A percentile compares a stretch with the other conserved stretches of the same genome.
These are phyloP conservation scores for Lophotis ruficrista DNA, from an alignment of 2,113 vertebrate species.

Conservation along the genomic window DNA sequence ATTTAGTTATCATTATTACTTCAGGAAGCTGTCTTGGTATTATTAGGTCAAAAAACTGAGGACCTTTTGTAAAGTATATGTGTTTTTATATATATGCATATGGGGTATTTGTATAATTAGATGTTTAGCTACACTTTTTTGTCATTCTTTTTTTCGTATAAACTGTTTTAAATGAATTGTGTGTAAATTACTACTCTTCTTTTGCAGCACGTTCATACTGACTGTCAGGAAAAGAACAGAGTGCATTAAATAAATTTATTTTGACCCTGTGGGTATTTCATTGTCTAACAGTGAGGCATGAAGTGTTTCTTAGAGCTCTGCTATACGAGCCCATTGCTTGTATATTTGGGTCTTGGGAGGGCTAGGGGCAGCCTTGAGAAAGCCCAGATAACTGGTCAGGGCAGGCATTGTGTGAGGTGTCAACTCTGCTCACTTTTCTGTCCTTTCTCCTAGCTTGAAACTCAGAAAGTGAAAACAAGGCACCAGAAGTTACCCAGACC, in stretches of 20 bases:
- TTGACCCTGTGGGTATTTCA: not conserved
- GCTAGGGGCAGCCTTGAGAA: not conserved
- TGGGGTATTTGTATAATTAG: not conserved
- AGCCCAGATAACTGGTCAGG: not conserved
- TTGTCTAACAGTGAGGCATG: not conserved
- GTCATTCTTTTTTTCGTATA: not conserved
- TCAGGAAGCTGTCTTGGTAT: not conserved
- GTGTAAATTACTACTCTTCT: not conserved
- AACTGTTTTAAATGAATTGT: not conserved
- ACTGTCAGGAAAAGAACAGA: not conserved
- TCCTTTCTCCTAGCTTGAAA: not conserved
- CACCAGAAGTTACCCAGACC: not conserved
- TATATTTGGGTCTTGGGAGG: not conserved
- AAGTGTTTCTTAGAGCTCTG: not conserved
- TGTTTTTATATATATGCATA: not conserved
- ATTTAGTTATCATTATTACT: not conserved
- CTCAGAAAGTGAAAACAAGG: not conserved
- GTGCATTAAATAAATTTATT: not conserved
- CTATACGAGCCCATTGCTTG: not conserved
- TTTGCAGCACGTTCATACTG: not conserved
- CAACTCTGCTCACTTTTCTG: not conserved
- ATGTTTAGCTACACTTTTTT: not conserved
- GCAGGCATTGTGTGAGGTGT: not conserved
- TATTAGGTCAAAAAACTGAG: not conserved
- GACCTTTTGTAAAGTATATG: not conserved